phyloP scores from a whole-genome alignment of 2,888 invertebrate genomes.

The Athetis lepigone region DNA sequence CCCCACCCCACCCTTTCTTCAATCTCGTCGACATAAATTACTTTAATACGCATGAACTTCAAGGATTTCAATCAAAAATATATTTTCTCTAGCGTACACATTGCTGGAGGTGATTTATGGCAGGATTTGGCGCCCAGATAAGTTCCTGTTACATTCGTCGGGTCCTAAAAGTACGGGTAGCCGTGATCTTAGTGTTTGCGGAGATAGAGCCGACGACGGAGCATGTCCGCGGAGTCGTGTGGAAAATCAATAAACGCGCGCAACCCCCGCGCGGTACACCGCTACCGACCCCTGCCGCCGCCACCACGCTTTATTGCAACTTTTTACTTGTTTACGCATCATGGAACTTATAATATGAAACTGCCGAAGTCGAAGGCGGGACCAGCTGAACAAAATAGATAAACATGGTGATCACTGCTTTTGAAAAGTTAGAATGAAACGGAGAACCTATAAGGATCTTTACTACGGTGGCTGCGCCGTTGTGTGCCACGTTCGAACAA shows the following conservation, averaged over 20 bases:
- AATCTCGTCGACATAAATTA: conserved; percentile 34
- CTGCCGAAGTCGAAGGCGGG: conserved; percentile 11
- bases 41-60: conserved; percentile 22
- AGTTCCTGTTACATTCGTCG: conserved; percentile 9
- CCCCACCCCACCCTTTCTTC: conserved; percentile 23
- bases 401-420: conserved; percentile 19
- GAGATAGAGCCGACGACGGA: conserved; percentile 72
- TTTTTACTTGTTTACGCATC: conserved; percentile 75
- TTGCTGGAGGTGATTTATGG: conserved; percentile 27
- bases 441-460: not conserved
- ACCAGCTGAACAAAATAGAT: conserved; percentile 21
- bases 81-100: not conserved
- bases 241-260: conserved; percentile 89
- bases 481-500: not conserved
- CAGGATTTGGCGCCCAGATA: conserved; percentile 18
- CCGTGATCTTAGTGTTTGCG: conserved; percentile 63
- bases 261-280: conserved; percentile 66
- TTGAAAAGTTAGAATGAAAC: not conserved
- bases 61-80: conserved; percentile 18
- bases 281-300: conserved; percentile 53
- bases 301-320: conserved; percentile 68
- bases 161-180: conserved; percentile 48
- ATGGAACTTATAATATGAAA: conserved; percentile 37
- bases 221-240: conserved; percentile 66
- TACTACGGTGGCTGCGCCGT: not conserved